phyloP scores from a whole-genome alignment of 2,113 vertebrate species.

The Brachionichthys hirsutus region DNA sequence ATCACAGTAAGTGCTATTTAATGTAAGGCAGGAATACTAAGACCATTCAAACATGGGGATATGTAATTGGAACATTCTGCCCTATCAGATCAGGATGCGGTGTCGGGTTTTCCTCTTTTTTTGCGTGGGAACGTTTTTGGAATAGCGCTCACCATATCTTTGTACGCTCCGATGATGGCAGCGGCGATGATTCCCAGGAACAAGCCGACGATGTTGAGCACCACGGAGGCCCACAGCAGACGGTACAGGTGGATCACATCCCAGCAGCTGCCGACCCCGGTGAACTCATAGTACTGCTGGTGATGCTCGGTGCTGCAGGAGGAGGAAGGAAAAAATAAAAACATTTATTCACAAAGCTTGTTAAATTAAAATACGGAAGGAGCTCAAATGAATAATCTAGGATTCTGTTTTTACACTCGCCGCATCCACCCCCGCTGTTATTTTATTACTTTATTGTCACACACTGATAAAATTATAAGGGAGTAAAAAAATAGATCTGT shows the following conservation, averaged over 20 bases:
- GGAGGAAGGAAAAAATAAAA: background rate
- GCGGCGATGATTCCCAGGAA: slow-evolving; percentile 88
- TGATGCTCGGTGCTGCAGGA: slow-evolving; percentile 76
- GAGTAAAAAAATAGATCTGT: too few species aligned
- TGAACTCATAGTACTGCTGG: slow-evolving; percentile 84
- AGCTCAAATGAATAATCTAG: too few species aligned
- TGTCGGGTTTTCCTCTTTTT: too few species aligned
- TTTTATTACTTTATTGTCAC: background rate
- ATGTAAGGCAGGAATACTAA: too few species aligned
- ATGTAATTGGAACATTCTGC: too few species aligned
- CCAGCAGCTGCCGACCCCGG: slow-evolving; percentile 84
- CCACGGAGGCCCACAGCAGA: slow-evolving; percentile 88
- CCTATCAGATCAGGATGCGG: too few species aligned
- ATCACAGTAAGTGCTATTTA: too few species aligned
- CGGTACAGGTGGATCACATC: slow-evolving; percentile 88
- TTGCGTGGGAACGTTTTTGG: background rate
- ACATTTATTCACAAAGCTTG: background rate
- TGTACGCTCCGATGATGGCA: slow-evolving; percentile 92
- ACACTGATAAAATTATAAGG: too few species aligned
- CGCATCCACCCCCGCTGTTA: too few species aligned
- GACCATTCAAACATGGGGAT: too few species aligned
- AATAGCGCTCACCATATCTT: slow-evolving; percentile 84
- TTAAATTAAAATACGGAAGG: too few species aligned
- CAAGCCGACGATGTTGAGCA: slow-evolving; percentile 84
- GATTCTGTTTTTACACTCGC: too few species aligned